A percentile compares a stretch with the other conserved stretches of the same genome.
These are phyloP conservation scores for Dinothrombium tinctorium DNA, from an alignment of 1,140 invertebrate species.

Conservation along the genomic window DNA sequence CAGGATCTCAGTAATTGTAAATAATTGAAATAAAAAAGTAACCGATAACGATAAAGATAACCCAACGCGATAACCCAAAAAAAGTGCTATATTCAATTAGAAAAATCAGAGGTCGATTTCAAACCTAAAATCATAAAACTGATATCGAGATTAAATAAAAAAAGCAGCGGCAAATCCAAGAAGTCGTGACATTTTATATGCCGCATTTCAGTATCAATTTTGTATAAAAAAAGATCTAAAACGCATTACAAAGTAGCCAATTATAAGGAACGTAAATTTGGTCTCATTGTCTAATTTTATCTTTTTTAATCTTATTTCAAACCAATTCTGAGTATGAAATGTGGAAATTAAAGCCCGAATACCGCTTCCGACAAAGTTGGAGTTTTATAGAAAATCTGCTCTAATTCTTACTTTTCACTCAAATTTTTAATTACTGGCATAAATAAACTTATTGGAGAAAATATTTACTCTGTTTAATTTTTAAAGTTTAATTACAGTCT, in stretches of 20 bases:
- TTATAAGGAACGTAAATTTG: no score
- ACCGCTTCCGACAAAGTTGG: no score
- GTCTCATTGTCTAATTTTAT: no score
- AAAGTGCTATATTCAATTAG: conserved; percentile 7
- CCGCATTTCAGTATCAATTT: conserved; percentile 98
- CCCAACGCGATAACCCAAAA: conserved; percentile 12
- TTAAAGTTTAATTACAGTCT: no score
- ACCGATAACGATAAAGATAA: no score
- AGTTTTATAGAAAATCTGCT: no score
- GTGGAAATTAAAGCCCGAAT: conserved; percentile 97
- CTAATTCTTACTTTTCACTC: no score
- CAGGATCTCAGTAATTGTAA: conserved; percentile 67
- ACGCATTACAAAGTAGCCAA: conserved; percentile 51
- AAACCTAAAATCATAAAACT: conserved; percentile 33
- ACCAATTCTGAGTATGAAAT: conserved; percentile 95
- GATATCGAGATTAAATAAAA: conserved; percentile 79
- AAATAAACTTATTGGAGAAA: no score
- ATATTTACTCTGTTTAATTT: no score
- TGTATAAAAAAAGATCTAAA: conserved; percentile 95
- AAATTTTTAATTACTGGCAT: no score
- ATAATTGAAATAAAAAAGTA: conserved; percentile 21
- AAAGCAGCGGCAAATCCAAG: conserved; percentile 75
- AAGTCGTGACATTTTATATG: conserved; percentile 89
- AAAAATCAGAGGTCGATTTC: conserved; percentile 9
- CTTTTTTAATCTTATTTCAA: conserved; percentile 91